Base-by-base conservation (phyloP, 2,888 invertebrate genomes). In the Troides helena region DNA sequence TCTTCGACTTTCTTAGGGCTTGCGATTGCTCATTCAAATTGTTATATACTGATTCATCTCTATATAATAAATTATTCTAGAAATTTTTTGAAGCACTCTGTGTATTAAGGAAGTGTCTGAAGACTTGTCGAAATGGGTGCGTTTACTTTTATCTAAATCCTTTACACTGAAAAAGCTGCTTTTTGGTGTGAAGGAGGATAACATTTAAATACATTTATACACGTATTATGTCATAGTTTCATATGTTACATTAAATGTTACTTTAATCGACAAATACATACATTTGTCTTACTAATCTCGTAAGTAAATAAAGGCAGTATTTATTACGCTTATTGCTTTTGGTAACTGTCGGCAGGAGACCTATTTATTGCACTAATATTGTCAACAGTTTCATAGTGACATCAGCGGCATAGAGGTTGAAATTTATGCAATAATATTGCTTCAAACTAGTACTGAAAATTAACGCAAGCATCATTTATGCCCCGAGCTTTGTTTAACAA, bases 401-500 rank as follows among this genome's bases (percentile, higher is more conserved):
- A 36, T 59, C 30, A 57, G 58, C 8, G 23, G 3, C n/a, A 39
- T 36, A 36, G 56, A 23, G 46, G 59, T 64, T 21, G 36, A 50
- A 63, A 59, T 63, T 68, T 58, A 59, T 50, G 18, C 59, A 63
- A 58, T 46, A 68, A 30, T 68, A 68, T 46, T 63, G 36, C 59
- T 30, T 59, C 17, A 30, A 56, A 59, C 56, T 39, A 59, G 63
- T 68, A 63, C 23, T 17, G 46, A 68, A 63, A 57, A 39, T 68
- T 62, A 67, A 36, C 21, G 60, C 30, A 58, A 46, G 57, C n/a
- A 30, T 58, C 57, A 56, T 65, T 65, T 56, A 65, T 62, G 65
- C 58, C 65, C 61, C 30, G 46, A 30, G 62, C 62, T 69, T 62
- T 67, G 68, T 67, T 63, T 43, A 63, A 46, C 65, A 69, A 67